Conservation (phyloP, 2,113 vertebrate genomes). For the Eretmodus cyanostictus region DNA sequence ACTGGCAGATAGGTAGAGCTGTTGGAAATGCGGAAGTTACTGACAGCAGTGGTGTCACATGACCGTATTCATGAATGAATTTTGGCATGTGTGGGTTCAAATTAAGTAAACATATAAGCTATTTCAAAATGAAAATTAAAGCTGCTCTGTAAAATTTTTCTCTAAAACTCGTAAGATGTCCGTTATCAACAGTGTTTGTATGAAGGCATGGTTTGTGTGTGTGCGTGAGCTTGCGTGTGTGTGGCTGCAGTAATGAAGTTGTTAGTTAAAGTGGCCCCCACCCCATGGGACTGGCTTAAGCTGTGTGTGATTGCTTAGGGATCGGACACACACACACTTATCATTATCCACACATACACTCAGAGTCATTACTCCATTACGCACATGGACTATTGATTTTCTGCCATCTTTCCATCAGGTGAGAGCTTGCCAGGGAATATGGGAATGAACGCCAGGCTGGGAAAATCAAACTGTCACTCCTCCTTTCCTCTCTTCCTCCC, state of each 20-base stretch:
- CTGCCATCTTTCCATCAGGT: conserved; percentile 78
- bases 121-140: not conserved
- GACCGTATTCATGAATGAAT: not conserved
- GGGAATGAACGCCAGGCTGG: conserved; percentile 69
- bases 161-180: not conserved
- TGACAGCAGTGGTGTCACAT: not conserved
- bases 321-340: conserved; percentile 60
- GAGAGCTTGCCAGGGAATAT: conserved; percentile 75
- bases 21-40: not conserved
- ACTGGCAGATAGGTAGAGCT: not conserved
- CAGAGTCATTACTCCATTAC: conserved; percentile 79
- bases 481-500: conserved; percentile 69
- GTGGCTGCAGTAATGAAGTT: conserved; percentile 72
- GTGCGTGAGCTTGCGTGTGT: conserved; percentile 6
- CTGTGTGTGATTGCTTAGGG: conserved; percentile 74
- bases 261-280: conserved; percentile 71
- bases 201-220: not conserved
- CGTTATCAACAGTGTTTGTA: conserved; percentile 30
- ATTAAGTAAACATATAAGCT: not conserved
- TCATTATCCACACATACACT: conserved; percentile 56
- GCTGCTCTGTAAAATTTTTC: not conserved
- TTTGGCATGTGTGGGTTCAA: not conserved
- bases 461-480: conserved; percentile 72
- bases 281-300: conserved; percentile 70
- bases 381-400: conserved; percentile 81